A percentile compares a stretch with the other conserved stretches of the same genome.
These are phyloP conservation scores for Listronotus bonariensis DNA, from an alignment of 1,140 invertebrate genomes.

Conservation along the genomic window DNA sequence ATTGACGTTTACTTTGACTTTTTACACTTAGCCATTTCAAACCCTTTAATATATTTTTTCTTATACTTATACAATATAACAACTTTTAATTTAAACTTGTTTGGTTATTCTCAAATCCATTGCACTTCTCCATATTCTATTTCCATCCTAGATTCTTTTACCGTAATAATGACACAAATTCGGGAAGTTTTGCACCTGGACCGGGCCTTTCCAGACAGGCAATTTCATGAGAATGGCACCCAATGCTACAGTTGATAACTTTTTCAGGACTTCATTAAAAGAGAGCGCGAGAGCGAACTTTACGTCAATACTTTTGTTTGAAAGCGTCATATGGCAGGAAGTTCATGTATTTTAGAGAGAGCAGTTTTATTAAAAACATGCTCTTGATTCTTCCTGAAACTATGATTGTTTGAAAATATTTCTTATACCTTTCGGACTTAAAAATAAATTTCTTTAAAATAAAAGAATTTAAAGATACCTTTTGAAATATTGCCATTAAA, in stretches of 20 bases:
- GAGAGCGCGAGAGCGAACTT: slow-evolving; percentile 17
- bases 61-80: too few relatives aligned
- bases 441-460: too few relatives aligned
- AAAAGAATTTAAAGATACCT: too few relatives aligned
- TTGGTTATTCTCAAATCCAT: neutral
- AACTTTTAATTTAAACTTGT: too few relatives aligned
- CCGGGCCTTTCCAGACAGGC: slow-evolving; percentile 21
- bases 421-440: too few relatives aligned
- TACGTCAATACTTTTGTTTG: slow-evolving; percentile 32
- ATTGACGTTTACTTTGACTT: too few relatives aligned
- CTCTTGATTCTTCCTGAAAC: neutral
- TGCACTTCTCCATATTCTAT: slow-evolving; percentile 14
- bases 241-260: slow-evolving; percentile 41
- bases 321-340: slow-evolving; percentile 26
- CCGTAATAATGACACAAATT: slow-evolving; percentile 22
- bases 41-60: too few relatives aligned
- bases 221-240: slow-evolving; percentile 34
- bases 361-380: slow-evolving; percentile 25
- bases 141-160: slow-evolving; percentile 11
- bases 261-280: slow-evolving; percentile 47
- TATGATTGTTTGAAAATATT: neutral
- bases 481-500: too few relatives aligned
- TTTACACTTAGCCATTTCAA: too few relatives aligned
- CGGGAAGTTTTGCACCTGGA: slow-evolving; percentile 40
- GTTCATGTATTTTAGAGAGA: slow-evolving; percentile 34